Evolutionary conservation across 2,797 vertebrate genomes (phyloP), one percentile per base, ranked within the genome.

Genomic region (Phyllotis vaccarum): DNA sequence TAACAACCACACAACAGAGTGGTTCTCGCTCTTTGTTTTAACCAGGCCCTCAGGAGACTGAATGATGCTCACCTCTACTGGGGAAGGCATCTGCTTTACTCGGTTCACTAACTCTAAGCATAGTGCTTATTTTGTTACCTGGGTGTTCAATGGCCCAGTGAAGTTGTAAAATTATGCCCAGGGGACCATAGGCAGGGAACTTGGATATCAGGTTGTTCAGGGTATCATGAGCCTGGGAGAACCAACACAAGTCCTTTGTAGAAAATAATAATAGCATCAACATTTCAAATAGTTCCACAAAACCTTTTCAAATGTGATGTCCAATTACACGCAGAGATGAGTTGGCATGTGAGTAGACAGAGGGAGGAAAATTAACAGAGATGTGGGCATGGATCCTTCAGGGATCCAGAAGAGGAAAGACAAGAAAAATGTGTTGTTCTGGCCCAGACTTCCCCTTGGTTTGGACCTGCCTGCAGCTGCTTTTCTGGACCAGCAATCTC

Each of bases 201-300:
- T 92, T 96, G 80, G 40, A 64, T 58, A n/a, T n/a, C n/a, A 89
- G 40, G 54, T n/a, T 56, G 88, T 80, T 91, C 24, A 37, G 89
- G 12, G 17, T 43, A 19, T 56, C 10, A 34, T n/a, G 66, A 66
- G 2, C 43, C 49, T 90, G 37, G 31, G n/a, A 92, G 75, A 87
- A 76, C 6, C 9, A 37, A 88, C 31, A 40, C 34, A 94, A 86
- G 52, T 70, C 17, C 40, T 89, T 40, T 43, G 27, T 89, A n/a
- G 40, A 89, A 49, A 81, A 68, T 60, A 54, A 68, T 19, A 60
- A 58, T 31, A 81, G 40, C 37, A 60, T 21, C 31, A 13, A 68
- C 12, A 40, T 29, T 89, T 89, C 16, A 74, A 68, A 40, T 85
- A 89, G 70, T 86, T 85, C 54, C 72, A 34, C 10, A 88, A 76